A percentile compares a stretch with the other conserved stretches of the same genome.
Evolutionary conservation across 2,797 vertebrate species (phyloP).

Genomic region (Sebastes paucispinis): DNA sequence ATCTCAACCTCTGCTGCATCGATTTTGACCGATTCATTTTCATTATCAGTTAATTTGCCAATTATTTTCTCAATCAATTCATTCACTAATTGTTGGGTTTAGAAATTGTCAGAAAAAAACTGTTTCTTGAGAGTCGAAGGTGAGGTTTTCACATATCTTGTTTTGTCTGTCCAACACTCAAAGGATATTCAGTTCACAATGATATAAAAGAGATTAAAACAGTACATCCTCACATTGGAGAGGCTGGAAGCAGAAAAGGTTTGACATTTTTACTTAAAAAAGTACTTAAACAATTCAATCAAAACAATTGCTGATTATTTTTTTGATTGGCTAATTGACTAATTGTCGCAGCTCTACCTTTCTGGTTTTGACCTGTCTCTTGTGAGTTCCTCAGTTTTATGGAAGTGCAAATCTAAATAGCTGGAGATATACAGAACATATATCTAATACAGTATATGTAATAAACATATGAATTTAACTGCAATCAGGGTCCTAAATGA

Average conservation of each 20-base stretch:
- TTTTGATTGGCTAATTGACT: background rate
- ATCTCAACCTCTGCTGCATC: background rate
- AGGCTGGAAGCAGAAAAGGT: background rate
- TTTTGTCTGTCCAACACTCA: background rate
- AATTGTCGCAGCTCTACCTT: background rate
- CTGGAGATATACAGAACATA: background rate
- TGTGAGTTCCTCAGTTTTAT: background rate
- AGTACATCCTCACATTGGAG: background rate
- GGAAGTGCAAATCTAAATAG: background rate
- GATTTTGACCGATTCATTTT: background rate
- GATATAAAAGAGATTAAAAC: background rate
- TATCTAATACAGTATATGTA: background rate
- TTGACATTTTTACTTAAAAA: background rate
- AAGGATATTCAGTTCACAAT: background rate
- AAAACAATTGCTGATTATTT: background rate
- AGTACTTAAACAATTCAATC: too few relatives aligned
- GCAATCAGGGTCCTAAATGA: background rate
- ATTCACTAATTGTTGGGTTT: background rate
- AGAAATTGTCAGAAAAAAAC: background rate
- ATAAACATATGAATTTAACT: background rate
- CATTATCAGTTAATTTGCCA: background rate
- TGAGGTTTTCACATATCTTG: background rate
- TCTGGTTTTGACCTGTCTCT: background rate
- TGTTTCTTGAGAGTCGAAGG: background rate
- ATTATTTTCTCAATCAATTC: background rate